Percentiles rank a stretch among this genome's conserved stretches.
These are phyloP conservation scores for Dryas iulia DNA, from an alignment of 1,140 invertebrate genomes.

Conservation along the genomic window DNA sequence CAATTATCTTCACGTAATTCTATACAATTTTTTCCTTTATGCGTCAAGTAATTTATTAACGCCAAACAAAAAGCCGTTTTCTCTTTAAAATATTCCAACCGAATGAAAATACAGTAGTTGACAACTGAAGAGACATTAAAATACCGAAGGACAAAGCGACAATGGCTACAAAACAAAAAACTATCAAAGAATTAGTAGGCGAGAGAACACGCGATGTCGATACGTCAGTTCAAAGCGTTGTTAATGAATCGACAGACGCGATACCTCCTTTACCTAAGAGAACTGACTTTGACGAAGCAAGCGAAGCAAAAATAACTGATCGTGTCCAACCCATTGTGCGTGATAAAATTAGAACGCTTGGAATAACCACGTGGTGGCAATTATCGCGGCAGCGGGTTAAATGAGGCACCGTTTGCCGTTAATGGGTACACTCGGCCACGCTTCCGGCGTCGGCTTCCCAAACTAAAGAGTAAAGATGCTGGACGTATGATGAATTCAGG, in stretches of 20 bases:
- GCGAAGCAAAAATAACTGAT: conserved; percentile 72
- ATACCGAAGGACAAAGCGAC: conserved; percentile 37
- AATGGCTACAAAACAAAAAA: conserved; percentile 45
- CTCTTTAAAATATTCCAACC: not conserved
- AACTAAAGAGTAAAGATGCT: conserved; percentile 15
- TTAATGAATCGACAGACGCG: conserved; percentile 76
- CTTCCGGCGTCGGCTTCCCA: conserved; percentile 52
- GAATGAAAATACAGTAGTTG: conserved; percentile 15
- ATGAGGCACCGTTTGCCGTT: conserved; percentile 76
- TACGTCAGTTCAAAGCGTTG: conserved; percentile 70
- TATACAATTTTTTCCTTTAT: not conserved
- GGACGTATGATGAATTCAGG: conserved; percentile 9
- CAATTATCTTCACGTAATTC: not conserved
- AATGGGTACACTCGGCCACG: conserved; percentile 66
- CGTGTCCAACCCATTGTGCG: conserved; percentile 79
- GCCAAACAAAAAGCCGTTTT: not conserved
- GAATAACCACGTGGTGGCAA: conserved; percentile 79
- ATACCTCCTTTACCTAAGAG: conserved; percentile 74
- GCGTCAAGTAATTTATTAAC: not conserved
- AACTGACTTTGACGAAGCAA: conserved; percentile 74
- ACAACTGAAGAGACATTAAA: conserved; percentile 27
- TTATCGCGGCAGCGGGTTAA: conserved; percentile 77
- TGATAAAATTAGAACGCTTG: conserved; percentile 75
- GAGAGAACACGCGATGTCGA: conserved; percentile 51
- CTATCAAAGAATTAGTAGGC: conserved; percentile 54